Evolutionary conservation across 2,797 vertebrate species (phyloP).

Genomic region (Tapirus indicus): DNA sequence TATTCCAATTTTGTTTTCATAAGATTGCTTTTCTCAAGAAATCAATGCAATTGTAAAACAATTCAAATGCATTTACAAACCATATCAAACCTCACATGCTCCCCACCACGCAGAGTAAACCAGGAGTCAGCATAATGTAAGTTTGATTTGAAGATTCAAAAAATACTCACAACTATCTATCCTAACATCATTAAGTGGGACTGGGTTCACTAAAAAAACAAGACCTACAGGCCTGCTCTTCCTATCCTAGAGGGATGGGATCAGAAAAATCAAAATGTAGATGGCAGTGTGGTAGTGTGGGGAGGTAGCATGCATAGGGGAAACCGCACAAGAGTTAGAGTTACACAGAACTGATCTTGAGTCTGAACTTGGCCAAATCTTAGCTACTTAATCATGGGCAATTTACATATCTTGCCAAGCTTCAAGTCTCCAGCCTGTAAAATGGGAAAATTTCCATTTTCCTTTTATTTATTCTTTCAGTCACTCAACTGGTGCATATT

Average conservation of each 20-base stretch:
- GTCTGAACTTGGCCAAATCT: background rate
- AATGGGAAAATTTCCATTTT: background rate
- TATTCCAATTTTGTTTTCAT: background rate
- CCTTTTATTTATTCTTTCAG: background rate
- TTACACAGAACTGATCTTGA: background rate
- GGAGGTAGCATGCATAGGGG: background rate
- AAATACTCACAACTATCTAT: background rate
- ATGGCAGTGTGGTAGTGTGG: no score
- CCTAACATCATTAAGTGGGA: background rate
- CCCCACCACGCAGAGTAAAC: background rate
- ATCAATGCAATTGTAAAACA: background rate
- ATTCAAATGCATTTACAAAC: background rate
- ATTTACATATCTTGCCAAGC: background rate
- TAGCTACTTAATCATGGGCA: background rate
- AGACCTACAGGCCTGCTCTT: background rate
- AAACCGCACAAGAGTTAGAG: background rate
- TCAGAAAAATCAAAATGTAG: background rate
- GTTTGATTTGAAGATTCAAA: background rate
- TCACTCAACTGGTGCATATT: background rate
- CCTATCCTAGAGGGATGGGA: background rate
- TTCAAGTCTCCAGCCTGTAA: background rate
- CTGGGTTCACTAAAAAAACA: background rate
- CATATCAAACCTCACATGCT: background rate
- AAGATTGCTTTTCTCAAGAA: slow-evolving; percentile 16
- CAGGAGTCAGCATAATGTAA: background rate